Conservation (phyloP, 2,888 invertebrate species). For the Euclidia mi region DNA sequence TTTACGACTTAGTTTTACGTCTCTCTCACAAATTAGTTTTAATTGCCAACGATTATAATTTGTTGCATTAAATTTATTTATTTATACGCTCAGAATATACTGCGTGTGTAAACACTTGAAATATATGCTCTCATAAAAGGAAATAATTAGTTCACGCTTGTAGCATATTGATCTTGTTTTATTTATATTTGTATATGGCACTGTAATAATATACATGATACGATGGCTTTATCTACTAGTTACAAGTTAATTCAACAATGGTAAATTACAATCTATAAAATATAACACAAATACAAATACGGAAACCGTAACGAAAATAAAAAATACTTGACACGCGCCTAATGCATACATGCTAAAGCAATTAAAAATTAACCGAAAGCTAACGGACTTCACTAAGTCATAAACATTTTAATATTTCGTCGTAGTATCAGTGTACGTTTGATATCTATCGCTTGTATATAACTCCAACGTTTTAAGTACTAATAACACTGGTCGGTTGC, state of each 20-base stretch:
- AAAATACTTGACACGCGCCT: background rate
- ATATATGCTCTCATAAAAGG: too few species aligned
- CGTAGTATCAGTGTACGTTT: conserved; percentile 73
- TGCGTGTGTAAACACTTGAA: too few species aligned
- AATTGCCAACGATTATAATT: conserved; percentile 9
- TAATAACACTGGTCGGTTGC: conserved; percentile 69
- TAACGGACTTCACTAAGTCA: conserved; percentile 62
- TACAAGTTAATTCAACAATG: too few species aligned
- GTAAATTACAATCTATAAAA: too few species aligned
- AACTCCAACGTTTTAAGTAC: conserved; percentile 81
- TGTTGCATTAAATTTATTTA: conserved; percentile 2
- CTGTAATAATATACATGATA: too few species aligned
- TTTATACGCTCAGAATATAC: too few species aligned
- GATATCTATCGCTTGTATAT: conserved; percentile 81
- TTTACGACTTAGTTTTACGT: conserved; percentile 7
- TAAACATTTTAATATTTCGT: conserved; percentile 70
- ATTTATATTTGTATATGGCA: too few species aligned
- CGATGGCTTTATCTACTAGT: too few species aligned
- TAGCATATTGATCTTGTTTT: too few species aligned
- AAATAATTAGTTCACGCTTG: too few species aligned
- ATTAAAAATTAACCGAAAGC: conserved; percentile 3
- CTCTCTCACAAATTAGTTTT: conserved; percentile 14
- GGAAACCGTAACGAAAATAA: background rate
- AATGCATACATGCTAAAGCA: background rate
- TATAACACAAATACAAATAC: background rate